phyloP scores from a whole-genome alignment of 2,888 invertebrate species.

The Pheosia tremula region DNA sequence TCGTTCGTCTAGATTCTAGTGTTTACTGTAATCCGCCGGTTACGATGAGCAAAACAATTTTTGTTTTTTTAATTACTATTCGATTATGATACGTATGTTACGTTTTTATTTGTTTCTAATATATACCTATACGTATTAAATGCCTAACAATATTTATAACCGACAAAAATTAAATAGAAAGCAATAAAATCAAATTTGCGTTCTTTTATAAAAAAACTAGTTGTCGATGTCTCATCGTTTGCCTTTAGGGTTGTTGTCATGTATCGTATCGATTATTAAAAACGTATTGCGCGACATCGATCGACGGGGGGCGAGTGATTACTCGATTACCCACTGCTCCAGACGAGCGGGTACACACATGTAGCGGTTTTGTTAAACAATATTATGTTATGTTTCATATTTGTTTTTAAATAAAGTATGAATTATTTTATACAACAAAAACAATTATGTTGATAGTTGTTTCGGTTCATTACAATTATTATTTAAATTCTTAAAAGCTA shows the following conservation, averaged over 20 bases:
- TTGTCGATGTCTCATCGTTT: conserved; percentile 42
- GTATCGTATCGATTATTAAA: conserved; percentile 56
- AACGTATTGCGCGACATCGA: conserved; percentile 51
- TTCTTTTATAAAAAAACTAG: background rate
- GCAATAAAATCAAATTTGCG: no score
- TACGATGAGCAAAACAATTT: conserved; percentile 32
- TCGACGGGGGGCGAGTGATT: conserved; percentile 52
- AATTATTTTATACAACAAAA: no score
- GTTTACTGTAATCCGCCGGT: conserved; percentile 39
- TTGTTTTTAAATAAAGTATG: background rate
- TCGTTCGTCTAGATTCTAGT: conserved; percentile 42
- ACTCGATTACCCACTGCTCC: conserved; percentile 53
- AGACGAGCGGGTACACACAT: conserved; percentile 15
- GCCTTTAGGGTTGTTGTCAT: conserved; percentile 43
- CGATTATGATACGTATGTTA: conserved; percentile 37
- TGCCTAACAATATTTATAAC: no score
- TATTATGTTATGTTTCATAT: background rate
- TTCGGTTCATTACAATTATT: no score
- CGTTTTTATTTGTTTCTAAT: conserved; percentile 1
- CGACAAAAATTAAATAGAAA: no score
- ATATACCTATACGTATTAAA: no score
- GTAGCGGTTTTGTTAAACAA: background rate
- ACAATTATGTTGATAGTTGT: no score
- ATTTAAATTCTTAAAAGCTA: no score
- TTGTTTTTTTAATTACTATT: conserved; percentile 44